Evolutionary conservation across 2,888 invertebrate species (phyloP).

Genomic region (Drosophila acutilabella): DNA sequence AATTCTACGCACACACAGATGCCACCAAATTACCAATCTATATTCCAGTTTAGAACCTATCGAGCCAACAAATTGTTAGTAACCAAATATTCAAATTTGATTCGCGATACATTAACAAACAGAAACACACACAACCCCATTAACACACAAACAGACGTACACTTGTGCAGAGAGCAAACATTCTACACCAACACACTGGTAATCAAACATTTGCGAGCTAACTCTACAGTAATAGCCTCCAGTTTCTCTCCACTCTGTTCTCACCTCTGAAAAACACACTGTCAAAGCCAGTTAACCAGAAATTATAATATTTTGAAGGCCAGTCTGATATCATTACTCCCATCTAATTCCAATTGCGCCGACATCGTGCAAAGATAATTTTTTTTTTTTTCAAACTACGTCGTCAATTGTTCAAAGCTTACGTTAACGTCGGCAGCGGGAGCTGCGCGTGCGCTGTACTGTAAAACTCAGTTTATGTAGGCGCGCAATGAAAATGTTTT

Average conservation of each 20-base stretch:
- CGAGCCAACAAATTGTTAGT: conserved; percentile 69
- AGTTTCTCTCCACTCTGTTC: conserved; percentile 6
- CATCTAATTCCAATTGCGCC: conserved; percentile 72
- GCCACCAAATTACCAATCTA: conserved; percentile 47
- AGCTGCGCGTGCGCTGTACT: conserved; percentile 38
- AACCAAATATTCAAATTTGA: conserved; percentile 66
- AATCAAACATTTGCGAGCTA: conserved; percentile 51
- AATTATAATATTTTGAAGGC: conserved; percentile 81
- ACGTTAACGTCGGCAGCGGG: not conserved
- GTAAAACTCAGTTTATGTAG: conserved; percentile 12
- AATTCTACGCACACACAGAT: conserved; percentile 34
- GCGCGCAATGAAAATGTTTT: conserved; percentile 22
- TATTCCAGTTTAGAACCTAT: conserved; percentile 50
- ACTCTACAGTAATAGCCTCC: conserved; percentile 34
- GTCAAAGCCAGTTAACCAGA: conserved; percentile 62
- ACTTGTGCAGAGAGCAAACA: conserved; percentile 34
- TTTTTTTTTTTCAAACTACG: conserved; percentile 56
- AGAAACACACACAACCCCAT: conserved; percentile 14
- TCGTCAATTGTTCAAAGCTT: conserved; percentile 48
- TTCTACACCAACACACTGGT: conserved; percentile 39
- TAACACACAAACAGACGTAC: conserved; percentile 5
- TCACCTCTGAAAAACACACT: conserved; percentile 10
- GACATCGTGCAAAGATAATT: conserved; percentile 45
- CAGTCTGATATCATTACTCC: conserved; percentile 68
- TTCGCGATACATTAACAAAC: conserved; percentile 33